Evolutionary conservation across 2,113 vertebrate genomes (phyloP).

Genomic region (Protomyctophum bolini): DNA sequence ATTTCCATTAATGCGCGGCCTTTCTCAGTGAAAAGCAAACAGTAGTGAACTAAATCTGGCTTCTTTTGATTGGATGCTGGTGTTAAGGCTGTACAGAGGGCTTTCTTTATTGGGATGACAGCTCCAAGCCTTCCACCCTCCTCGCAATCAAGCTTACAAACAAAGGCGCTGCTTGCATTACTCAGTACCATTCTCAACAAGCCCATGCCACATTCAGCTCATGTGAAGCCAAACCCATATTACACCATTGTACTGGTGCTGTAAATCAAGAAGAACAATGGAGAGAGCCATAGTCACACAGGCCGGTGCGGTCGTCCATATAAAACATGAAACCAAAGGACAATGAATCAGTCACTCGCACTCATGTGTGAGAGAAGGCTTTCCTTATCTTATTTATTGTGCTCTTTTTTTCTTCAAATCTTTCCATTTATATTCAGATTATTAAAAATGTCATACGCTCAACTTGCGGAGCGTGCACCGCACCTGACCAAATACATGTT

Average conservation of each 20-base stretch:
- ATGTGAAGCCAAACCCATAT: conserved; percentile 72
- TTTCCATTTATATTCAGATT: conserved; percentile 54
- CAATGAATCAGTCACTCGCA: conserved; percentile 59
- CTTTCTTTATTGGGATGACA: conserved; percentile 77
- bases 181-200: conserved; percentile 68
- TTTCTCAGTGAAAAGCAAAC: conserved; percentile 73
- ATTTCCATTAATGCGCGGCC: conserved; percentile 78
- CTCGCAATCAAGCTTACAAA: conserved; percentile 74
- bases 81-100: conserved; percentile 65
- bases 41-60: conserved; percentile 77
- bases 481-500: conserved; percentile 11
- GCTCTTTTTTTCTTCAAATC: conserved; percentile 48
- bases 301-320: conserved; percentile 59
- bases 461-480: conserved; percentile 33
- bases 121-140: conserved; percentile 69
- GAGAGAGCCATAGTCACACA: conserved; percentile 59
- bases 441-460: conserved; percentile 40
- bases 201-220: conserved; percentile 45
- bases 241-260: conserved; percentile 69
- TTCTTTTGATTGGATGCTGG: conserved; percentile 69
- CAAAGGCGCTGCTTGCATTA: conserved; percentile 74
- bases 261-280: conserved; percentile 79
- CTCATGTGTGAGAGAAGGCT: conserved; percentile 46
- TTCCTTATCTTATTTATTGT: conserved; percentile 66
- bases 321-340: conserved; percentile 66